Conservation (phyloP, 1,140 invertebrate species). For the Eumaeus atala region DNA sequence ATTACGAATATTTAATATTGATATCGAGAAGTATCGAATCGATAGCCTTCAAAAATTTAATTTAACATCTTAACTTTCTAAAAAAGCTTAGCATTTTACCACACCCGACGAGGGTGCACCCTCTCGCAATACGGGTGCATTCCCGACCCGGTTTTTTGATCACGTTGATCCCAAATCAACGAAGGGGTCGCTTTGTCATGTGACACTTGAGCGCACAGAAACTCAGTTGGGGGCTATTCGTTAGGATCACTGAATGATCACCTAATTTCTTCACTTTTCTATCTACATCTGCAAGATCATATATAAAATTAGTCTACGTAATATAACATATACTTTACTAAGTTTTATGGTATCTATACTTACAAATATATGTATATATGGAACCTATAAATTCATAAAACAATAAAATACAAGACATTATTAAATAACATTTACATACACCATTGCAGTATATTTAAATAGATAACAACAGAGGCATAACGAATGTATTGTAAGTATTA, state of each 20-base stretch:
- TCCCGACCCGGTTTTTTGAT: constrained; percentile 65
- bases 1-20: too few species aligned
- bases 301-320: too few species aligned
- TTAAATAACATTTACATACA: too few species aligned
- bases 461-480: too few species aligned
- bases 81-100: constrained; percentile 15
- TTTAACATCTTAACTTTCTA: constrained; percentile 4
- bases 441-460: too few species aligned
- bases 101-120: constrained; percentile 38
- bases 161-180: constrained; percentile 58
- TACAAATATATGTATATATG: too few species aligned
- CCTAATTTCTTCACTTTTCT: constrained; percentile 13
- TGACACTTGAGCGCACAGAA: constrained; percentile 64
- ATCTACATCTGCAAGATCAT: too few species aligned
- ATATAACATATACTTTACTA: too few species aligned
- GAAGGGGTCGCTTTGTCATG: constrained; percentile 67
- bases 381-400: too few species aligned
- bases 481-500: too few species aligned
- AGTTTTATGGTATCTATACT: too few species aligned
- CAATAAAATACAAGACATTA: too few species aligned
- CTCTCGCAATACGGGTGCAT: constrained; percentile 61
- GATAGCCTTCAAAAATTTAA: not conserved
- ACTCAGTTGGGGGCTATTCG: constrained; percentile 56
- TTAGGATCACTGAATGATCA: constrained; percentile 49
- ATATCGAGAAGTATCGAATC: not conserved